These are phyloP conservation scores for Buathra laborator DNA, from an alignment of 2,888 invertebrate species.

Conservation along the genomic window DNA sequence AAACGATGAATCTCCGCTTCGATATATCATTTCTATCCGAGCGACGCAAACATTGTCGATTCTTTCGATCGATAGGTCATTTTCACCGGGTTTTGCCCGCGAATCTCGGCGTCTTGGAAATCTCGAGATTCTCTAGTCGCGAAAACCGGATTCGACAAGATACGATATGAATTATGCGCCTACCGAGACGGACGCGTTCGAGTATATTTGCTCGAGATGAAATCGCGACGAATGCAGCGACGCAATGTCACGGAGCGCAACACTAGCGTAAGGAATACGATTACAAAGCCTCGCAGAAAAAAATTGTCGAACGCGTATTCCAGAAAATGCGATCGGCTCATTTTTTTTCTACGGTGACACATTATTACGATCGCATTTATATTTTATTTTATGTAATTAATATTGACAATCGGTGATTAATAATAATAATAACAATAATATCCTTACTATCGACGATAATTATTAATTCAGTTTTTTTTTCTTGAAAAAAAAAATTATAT, in stretches of 20 bases:
- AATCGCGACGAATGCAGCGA: neutral
- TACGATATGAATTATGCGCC: conserved; percentile 1
- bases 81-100: neutral
- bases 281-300: neutral
- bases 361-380: neutral
- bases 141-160: conserved; percentile 4
- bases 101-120: neutral
- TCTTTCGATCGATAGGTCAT: neutral
- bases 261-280: conserved; percentile 22
- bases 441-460: too few relatives aligned
- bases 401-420: too few relatives aligned
- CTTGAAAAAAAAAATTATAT: too few relatives aligned
- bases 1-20: neutral
- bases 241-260: neutral
- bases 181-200: conserved; percentile 4
- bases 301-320: neutral
- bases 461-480: too few relatives aligned
- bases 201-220: neutral
- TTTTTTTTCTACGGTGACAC: neutral
- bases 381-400: too few relatives aligned
- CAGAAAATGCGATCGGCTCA: neutral
- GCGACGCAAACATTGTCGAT: neutral
- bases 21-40: neutral
- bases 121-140: neutral
- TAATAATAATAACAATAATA: too few relatives aligned